Evolutionary conservation across 2,113 vertebrate genomes (phyloP), one percentile per base, ranked within the genome.

Genomic region (Baryphthengus martii): DNA sequence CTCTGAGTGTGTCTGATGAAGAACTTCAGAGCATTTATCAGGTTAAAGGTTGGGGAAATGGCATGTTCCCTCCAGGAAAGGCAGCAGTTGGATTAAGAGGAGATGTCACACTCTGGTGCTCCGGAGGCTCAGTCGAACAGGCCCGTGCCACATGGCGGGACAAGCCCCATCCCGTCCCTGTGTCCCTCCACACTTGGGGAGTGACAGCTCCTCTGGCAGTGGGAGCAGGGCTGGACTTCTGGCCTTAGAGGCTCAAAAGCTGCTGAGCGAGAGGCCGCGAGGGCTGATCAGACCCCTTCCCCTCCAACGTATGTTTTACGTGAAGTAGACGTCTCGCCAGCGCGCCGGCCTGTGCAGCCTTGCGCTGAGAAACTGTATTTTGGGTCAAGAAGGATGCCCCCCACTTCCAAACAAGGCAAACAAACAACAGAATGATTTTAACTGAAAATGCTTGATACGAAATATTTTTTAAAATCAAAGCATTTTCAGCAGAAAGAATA

Each of bases 71-170:
- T 45, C 31, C 9, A 8, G 71, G 56, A 28, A 52, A 49, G 56
- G 61, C 73, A 56, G 44, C 1, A 0, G 39, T 6, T 58, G 44
- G 11, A 12, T 31, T 29, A n/a, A 53, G 47, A 78, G 66, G 24
- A 61, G 45, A 9, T 37, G 11, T 4, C 40, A 20, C 33, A 8
- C 25, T 11, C 49, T 2, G 1, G 7, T 42, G 66, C 45, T 23
- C 45, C n/a, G 65, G n/a, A 77, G n/a, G 29, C 66, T 66, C 7
- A 2, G 33, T 28, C 29, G 5, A 52, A 84, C 31, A 17, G 6
- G 1, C 23, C 39, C 15, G 2, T 50, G 26, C 28, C 5, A 47
- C 1, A 2, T 5, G 2, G 17, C 1, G 3, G 35, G 33, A 5
- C 2, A 2, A 55, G 58, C 31, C 31, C 28, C 0, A 1, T 12